A percentile compares a stretch with the other conserved stretches of the same genome.
These are phyloP conservation scores for Bradypodion pumilum DNA, from an alignment of 2,797 vertebrate genomes.

Conservation along the genomic window DNA sequence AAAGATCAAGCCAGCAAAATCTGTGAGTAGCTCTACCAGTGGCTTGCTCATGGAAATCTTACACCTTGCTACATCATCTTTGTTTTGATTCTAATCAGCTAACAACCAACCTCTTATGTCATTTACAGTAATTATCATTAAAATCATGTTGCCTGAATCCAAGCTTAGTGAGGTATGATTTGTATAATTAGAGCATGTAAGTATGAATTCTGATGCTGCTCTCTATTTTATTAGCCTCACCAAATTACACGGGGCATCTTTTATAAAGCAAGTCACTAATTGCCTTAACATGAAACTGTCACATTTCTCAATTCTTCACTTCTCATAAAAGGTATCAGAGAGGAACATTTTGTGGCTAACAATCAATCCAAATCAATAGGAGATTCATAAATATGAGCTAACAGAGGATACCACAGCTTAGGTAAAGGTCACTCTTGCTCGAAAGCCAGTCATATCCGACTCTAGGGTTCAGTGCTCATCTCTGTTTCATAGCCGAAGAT, in stretches of 20 bases:
- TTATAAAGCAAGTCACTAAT: conserved; percentile 17
- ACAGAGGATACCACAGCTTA: neutral
- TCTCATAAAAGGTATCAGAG: conserved; percentile 4
- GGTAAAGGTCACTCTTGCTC: too few relatives aligned
- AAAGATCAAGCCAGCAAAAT: neutral
- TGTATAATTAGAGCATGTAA: conserved; percentile 12
- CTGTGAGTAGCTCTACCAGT: neutral
- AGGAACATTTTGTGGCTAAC: neutral
- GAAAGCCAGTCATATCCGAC: too few relatives aligned
- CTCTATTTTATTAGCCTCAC: conserved; percentile 5
- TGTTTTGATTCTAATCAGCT: conserved; percentile 4
- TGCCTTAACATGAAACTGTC: conserved; percentile 16
- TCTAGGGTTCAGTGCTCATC: too few relatives aligned
- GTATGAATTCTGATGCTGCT: conserved; percentile 7
- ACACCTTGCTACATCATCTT: neutral
- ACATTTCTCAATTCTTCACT: neutral
- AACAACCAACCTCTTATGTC: neutral
- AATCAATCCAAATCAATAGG: conserved; percentile 30
- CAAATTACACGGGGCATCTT: neutral
- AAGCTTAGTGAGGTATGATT: conserved; percentile 1
- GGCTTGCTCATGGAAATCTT: neutral
- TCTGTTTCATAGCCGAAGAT: too few relatives aligned
- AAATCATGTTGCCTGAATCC: conserved; percentile 16
- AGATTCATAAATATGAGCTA: neutral
- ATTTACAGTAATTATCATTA: conserved; percentile 9